Evolutionary conservation across 2,888 invertebrate genomes (phyloP), one percentile per base, ranked within the genome.

Genomic region (Oasisia sp.): DNA sequence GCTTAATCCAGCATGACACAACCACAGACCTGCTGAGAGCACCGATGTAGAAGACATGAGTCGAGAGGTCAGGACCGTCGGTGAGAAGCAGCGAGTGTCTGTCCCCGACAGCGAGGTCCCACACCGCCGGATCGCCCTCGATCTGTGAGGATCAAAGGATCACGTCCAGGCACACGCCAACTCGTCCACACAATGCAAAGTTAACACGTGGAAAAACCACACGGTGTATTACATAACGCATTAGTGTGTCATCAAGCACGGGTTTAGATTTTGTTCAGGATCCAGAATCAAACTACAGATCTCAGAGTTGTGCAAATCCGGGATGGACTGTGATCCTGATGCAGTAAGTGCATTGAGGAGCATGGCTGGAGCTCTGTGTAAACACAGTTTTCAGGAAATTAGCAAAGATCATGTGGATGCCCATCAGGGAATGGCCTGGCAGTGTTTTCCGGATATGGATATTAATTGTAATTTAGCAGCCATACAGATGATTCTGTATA

Each of bases 31-130:
- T 94, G 96, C 98, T 98, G 93, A 97, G 97, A 96, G 97, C 97
- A 0, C 98, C 98, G 96, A 97, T 97, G 95, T 97, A 98, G 95
- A 97, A 97, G 94, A 98, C 97, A 95, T 97, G 97, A 94, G 97
- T 97, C 95, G 97, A 97, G 58, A 94, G 94, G 27, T 95, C 94
- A 7, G 94, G 93, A 50, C 94, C 94, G 94, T 97, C 97, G 93
- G 97, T 97, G 95, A 98, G 97, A 91, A 98, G 97, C 92, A 98
- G 95, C 92, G 98, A 98, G 95, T 97, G 97, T 94, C 97, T 97
- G 93, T 97, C 97, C 90, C 97, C 97, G 91, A 97, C 97, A 94
- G 97, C 97, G 95, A 97, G 97, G 94, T 97, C 97, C 96, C 97
- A 97, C 11, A 97, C 97, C 90, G 94, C 94, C 91, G 95, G 94